Evolutionary conservation across 2,113 vertebrate species (phyloP).

Genomic region (Lycaon pictus): DNA sequence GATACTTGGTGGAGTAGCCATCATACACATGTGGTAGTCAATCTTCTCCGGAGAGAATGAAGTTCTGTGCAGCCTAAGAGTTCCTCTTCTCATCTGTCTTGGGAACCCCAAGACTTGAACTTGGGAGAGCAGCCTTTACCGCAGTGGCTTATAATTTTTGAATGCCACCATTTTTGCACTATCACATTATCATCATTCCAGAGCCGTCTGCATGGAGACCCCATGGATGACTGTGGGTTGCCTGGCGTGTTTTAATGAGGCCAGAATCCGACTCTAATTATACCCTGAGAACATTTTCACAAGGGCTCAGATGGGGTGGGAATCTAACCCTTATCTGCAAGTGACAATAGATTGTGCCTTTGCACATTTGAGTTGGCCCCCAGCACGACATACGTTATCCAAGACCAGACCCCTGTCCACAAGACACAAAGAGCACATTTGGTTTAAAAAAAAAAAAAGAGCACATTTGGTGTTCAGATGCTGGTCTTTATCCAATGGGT

Average conservation of each 20-base stretch:
- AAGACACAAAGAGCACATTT: accelerated
- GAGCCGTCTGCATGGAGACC: neutral
- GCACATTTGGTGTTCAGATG: neutral
- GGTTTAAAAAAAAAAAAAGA: neutral
- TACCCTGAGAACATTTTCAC: neutral
- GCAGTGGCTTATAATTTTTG: neutral
- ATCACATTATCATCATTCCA: neutral
- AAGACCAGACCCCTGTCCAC: slow-evolving; percentile 8
- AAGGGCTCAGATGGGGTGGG: neutral
- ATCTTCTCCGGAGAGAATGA: slow-evolving; percentile 33
- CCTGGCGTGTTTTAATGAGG: neutral
- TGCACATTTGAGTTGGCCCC: neutral
- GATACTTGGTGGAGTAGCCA: neutral
- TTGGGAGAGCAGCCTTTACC: slow-evolving; percentile 7
- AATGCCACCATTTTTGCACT: neutral
- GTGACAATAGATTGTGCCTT: neutral
- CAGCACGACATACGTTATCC: neutral
- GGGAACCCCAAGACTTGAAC: neutral
- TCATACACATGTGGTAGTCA: neutral
- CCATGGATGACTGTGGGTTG: neutral
- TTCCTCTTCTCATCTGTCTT: neutral
- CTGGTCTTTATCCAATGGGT: neutral
- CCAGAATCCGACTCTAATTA: neutral
- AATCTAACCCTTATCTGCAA: neutral
- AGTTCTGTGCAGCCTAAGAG: neutral